Base-by-base conservation (phyloP, 2,797 vertebrate genomes). In the Garrulus glandarius region DNA sequence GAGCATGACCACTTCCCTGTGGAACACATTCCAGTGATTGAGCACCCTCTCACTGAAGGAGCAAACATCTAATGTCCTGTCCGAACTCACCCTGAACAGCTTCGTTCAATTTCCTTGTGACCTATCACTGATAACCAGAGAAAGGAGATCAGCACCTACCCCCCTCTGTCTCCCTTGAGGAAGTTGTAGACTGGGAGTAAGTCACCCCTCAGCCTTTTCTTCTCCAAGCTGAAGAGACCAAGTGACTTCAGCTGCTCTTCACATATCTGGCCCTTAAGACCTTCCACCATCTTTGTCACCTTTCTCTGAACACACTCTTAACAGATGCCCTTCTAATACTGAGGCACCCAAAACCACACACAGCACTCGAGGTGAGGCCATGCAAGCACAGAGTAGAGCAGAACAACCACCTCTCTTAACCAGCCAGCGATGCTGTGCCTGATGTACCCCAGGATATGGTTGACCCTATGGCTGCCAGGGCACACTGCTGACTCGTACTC, bases 151-250 rank as follows among this genome's bases (percentile, higher is more conserved):
- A 70, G 41, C 26, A 61, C 3, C 34, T 22, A 11, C 1, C 9
- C 4, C 10, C n/a, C 0, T 1, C 21, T 46, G 15, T 5, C 3
- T 11, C 2, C 4, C 4, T 5, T 27, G 7, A 53, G 17, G n/a
- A 74, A 59, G 13, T 3, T 55, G 20, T 22, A 60, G n/a, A n/a
- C 18, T 34, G 39, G 4, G 3, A 67, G 24, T 52, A 56, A 30
- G 53, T 32, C 50, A 46, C 3, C 11, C 5, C 21, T 59, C 47
- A 34, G 56, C 21, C 41, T 83, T 56, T 60, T 46, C 29, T 19
- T 32, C 44, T 47, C 15, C 61, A 64, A 13, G 36, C 6, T 82
- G 32, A 78, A 71, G 11, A 56, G 36, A 81, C 12, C 29, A 57
- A 37, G 6, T 11, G 19, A 82, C 17, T 49, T 67, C 30, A 57